Conservation (phyloP, 2,888 invertebrate species). For the Microplitis deprimator region DNA sequence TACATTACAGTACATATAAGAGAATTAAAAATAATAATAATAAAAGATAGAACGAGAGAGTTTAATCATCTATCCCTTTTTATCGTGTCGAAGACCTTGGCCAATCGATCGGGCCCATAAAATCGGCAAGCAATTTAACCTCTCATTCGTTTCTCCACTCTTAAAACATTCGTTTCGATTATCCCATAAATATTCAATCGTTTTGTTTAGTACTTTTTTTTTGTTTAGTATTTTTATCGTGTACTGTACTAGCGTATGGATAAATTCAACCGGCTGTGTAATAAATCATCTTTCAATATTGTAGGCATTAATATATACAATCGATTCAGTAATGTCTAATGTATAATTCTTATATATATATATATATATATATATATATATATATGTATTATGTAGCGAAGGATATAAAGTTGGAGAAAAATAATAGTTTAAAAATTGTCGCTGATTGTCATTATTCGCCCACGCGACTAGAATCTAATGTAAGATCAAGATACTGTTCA, state of each 20-base stretch:
- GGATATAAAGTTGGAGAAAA: neutral
- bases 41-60: neutral
- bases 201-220: constrained; percentile 34
- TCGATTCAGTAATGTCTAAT: neutral
- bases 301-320: neutral
- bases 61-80: constrained; percentile 16
- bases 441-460: constrained; percentile 17
- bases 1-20: neutral
- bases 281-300: constrained; percentile 39
- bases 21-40: neutral
- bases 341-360: constrained; percentile 12
- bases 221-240: constrained; percentile 22
- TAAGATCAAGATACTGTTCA: neutral
- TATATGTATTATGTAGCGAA: constrained; percentile 7
- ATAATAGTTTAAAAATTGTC: constrained; percentile 1
- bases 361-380: constrained; percentile 24
- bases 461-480: constrained; percentile 24
- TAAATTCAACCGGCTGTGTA: constrained; percentile 19
- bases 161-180: constrained; percentile 32
- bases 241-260: constrained; percentile 16
- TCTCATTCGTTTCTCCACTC: constrained; percentile 29
- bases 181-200: constrained; percentile 41
- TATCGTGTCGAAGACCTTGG: constrained; percentile 35
- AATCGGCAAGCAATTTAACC: constrained; percentile 38
- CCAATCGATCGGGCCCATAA: constrained; percentile 38